Evolutionary conservation across 2,113 vertebrate genomes (phyloP).

Genomic region (Ondatra zibethicus): DNA sequence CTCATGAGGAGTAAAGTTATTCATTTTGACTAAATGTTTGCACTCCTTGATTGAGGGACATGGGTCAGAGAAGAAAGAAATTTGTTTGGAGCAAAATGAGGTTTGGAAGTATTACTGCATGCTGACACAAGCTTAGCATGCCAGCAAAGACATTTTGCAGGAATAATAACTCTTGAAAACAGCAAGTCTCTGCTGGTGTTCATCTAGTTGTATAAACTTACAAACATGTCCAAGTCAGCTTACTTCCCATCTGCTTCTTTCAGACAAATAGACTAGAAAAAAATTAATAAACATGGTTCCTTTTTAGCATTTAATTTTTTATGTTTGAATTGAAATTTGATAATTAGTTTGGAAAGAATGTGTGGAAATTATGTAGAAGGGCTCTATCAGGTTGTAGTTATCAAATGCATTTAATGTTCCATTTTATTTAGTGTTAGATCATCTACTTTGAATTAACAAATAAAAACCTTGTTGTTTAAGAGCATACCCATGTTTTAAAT

Average conservation of each 20-base stretch:
- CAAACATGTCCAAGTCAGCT: background rate
- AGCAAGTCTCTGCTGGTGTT: background rate
- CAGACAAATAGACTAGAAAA: background rate
- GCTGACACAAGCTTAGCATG: slow-evolving; percentile 55
- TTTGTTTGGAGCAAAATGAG: slow-evolving; percentile 12
- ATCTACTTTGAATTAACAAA: background rate
- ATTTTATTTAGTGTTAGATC: background rate
- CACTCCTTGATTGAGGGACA: slow-evolving; percentile 32
- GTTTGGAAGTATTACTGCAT: background rate
- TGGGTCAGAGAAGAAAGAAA: background rate
- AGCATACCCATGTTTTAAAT: background rate
- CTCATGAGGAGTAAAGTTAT: slow-evolving; percentile 10
- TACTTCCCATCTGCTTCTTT: background rate
- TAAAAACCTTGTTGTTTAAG: background rate
- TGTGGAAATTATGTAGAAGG: background rate
- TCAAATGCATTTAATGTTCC: background rate
- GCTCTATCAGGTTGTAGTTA: background rate
- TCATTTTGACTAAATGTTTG: slow-evolving; percentile 21
- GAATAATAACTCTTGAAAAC: slow-evolving; percentile 49
- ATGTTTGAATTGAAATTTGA: slow-evolving; percentile 50
- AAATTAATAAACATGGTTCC: background rate
- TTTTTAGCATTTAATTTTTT: slow-evolving; percentile 37
- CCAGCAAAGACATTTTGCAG: slow-evolving; percentile 42
- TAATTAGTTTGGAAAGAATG: background rate
- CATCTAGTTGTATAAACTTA: slow-evolving; percentile 28